phyloP scores from a whole-genome alignment of 2,113 vertebrate genomes.

The Prionailurus bengalensis region DNA sequence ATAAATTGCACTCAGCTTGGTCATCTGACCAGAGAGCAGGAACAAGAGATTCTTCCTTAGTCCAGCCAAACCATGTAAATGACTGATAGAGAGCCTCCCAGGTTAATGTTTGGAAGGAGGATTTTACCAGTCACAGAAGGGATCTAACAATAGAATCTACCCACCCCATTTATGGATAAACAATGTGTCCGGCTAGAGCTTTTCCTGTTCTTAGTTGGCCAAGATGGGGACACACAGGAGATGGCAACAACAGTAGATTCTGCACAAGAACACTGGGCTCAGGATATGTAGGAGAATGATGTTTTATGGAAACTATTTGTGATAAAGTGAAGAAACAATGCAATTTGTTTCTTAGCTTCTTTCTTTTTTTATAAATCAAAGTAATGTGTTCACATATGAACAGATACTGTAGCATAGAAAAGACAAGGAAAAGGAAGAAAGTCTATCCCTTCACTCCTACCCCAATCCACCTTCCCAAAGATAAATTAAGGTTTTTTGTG shows the following conservation, averaged over 20 bases:
- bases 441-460: background rate
- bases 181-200: too few species aligned
- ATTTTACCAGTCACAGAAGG: background rate
- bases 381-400: background rate
- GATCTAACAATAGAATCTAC: background rate
- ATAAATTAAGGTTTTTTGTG: background rate
- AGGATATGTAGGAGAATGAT: background rate
- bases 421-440: background rate
- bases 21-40: background rate
- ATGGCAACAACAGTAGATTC: rapidly evolving
- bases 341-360: background rate
- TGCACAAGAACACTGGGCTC: rapidly evolving
- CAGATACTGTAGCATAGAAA: background rate
- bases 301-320: background rate
- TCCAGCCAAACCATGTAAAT: background rate
- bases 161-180: background rate
- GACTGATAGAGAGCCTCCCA: background rate
- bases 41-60: background rate
- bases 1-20: background rate
- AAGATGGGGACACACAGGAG: too few species aligned
- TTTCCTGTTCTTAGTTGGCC: background rate
- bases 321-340: background rate
- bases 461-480: background rate
- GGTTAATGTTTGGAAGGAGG: background rate
- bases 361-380: background rate